phyloP scores from a whole-genome alignment of 1,140 invertebrate genomes.

The Drosophila yakuba region DNA sequence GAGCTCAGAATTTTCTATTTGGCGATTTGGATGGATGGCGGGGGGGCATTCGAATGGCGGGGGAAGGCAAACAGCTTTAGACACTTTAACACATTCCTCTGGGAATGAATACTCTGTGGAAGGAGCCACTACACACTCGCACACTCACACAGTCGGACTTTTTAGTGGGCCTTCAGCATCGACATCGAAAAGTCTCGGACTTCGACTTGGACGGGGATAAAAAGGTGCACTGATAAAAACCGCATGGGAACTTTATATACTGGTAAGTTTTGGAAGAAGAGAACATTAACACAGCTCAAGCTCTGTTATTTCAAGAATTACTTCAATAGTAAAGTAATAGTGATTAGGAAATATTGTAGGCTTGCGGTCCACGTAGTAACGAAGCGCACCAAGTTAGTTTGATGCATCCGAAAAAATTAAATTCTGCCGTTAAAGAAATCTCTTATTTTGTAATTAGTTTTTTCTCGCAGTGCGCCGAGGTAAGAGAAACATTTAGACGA shows the following conservation, averaged over 20 bases:
- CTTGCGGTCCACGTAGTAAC: too few species aligned
- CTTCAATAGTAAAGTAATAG: too few species aligned
- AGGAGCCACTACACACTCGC: constrained; percentile 9
- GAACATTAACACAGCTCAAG: too few species aligned
- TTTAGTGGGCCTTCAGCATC: constrained; percentile 30
- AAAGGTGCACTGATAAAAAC: constrained; percentile 16
- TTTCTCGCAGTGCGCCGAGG: background rate
- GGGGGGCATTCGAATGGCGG: background rate
- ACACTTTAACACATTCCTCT: constrained; percentile 73
- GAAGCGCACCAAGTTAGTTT: too few species aligned
- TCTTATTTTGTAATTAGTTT: background rate
- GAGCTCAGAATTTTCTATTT: constrained; percentile 20
- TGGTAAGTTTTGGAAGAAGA: too few species aligned
- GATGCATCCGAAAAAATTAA: too few species aligned
- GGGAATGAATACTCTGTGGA: constrained; percentile 48
- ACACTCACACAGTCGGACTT: constrained; percentile 29
- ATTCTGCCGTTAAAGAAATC: too few species aligned
- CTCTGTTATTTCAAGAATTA: too few species aligned
- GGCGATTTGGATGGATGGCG: constrained; percentile 1
- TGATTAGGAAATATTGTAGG: too few species aligned
- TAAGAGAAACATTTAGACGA: constrained; percentile 61
- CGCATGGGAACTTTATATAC: background rate
- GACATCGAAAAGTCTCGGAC: constrained; percentile 26
- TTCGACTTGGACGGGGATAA: constrained; percentile 19
- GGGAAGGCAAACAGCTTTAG: constrained; percentile 62